phyloP scores from a whole-genome alignment of 2,888 invertebrate genomes.

The Eristalis intricaria region DNA sequence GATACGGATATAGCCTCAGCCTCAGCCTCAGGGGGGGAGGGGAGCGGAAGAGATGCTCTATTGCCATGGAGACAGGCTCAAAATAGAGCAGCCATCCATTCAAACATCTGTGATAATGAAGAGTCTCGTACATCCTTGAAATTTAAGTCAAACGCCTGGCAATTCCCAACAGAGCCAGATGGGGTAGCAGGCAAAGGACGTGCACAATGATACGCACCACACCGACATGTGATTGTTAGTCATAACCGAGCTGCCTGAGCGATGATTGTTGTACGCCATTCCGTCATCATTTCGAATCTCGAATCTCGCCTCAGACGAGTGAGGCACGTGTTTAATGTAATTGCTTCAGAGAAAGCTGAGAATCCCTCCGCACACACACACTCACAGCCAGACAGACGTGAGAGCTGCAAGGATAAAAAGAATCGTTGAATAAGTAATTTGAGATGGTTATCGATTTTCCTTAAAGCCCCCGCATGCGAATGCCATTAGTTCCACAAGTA shows the following conservation, averaged over 20 bases:
- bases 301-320: neutral
- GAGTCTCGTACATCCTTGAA: conserved; percentile 21
- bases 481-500: conserved; percentile 12
- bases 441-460: conserved; percentile 25
- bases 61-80: conserved; percentile 15
- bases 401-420: conserved; percentile 2
- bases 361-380: neutral
- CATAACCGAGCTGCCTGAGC: conserved; percentile 1
- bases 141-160: neutral
- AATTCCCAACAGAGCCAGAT: neutral
- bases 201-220: neutral
- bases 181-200: neutral
- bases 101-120: conserved; percentile 31
- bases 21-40: neutral
- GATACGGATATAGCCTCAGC: neutral
- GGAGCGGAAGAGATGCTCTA: conserved; percentile 3
- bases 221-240: conserved; percentile 1
- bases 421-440: conserved; percentile 25
- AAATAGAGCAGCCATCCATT: conserved; percentile 19
- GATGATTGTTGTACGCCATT: neutral
- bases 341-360: neutral
- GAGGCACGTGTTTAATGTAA: conserved; percentile 9
- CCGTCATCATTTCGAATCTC: neutral
- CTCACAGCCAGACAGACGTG: conserved; percentile 13
- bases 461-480: conserved; percentile 8